A percentile compares a stretch with the other conserved stretches of the same genome.
Evolutionary conservation across 2,888 invertebrate genomes (phyloP).

Genomic region (Cremastobaeus sp.): DNA sequence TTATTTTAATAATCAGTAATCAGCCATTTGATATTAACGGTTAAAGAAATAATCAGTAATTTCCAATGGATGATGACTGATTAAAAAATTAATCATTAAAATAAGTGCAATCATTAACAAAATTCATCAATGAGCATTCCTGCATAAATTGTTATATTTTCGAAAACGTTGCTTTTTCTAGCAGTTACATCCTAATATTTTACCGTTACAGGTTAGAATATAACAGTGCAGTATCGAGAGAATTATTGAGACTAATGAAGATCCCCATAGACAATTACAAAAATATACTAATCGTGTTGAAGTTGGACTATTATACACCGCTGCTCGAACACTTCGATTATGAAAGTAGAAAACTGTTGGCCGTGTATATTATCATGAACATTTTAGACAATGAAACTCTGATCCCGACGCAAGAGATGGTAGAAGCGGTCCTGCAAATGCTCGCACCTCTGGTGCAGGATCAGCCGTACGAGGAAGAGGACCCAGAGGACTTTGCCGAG

Average conservation of each 20-base stretch:
- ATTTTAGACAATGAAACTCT: constrained; percentile 93
- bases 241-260: constrained; percentile 94
- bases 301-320: constrained; percentile 91
- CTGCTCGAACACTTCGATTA: constrained; percentile 93
- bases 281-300: constrained; percentile 91
- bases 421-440: constrained; percentile 87
- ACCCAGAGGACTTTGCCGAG: constrained; percentile 96
- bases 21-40: too few relatives aligned
- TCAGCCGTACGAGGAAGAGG: constrained; percentile 83
- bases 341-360: constrained; percentile 89
- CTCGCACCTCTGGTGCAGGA: constrained; percentile 92
- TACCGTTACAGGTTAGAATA: constrained; percentile 83
- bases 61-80: too few relatives aligned
- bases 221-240: constrained; percentile 92
- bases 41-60: too few relatives aligned
- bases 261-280: constrained; percentile 97
- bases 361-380: constrained; percentile 93
- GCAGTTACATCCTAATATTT: too few relatives aligned
- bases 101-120: too few relatives aligned
- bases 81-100: too few relatives aligned
- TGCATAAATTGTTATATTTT: too few relatives aligned
- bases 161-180: too few relatives aligned
- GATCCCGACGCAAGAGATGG: constrained; percentile 93
- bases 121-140: too few relatives aligned
- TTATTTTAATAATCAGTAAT: too few relatives aligned